Evolutionary conservation across 2,797 vertebrate species (phyloP).

Genomic region (Pseudomugil tenellus): DNA sequence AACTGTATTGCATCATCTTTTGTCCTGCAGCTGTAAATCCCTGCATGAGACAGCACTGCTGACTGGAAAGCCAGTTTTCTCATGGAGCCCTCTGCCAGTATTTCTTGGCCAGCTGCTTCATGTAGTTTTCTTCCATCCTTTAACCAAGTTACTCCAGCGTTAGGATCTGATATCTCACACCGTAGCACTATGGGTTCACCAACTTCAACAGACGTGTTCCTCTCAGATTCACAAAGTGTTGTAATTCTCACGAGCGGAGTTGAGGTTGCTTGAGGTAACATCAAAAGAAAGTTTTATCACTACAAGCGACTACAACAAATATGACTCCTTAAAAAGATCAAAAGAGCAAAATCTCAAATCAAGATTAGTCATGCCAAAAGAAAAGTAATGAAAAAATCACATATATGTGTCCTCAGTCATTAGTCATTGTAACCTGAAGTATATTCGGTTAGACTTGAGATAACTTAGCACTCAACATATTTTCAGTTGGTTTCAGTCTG

Average conservation of each 20-base stretch:
- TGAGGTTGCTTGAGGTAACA: constrained; percentile 81
- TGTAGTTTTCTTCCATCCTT: constrained; percentile 80
- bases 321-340: constrained; percentile 39
- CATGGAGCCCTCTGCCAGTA: constrained; percentile 75
- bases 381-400: constrained; percentile 53
- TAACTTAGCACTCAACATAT: constrained; percentile 58
- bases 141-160: constrained; percentile 79
- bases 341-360: constrained; percentile 55
- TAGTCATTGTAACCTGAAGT: constrained; percentile 59
- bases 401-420: constrained; percentile 49
- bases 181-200: constrained; percentile 70
- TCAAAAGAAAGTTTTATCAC: constrained; percentile 79
- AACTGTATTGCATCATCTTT: constrained; percentile 75
- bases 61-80: constrained; percentile 78
- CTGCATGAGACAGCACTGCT: constrained; percentile 72
- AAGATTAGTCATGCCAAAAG: constrained; percentile 72
- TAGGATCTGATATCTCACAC: constrained; percentile 77
- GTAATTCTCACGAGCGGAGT: constrained; percentile 79
- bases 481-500: constrained; percentile 25
- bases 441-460: constrained; percentile 65
- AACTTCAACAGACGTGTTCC: constrained; percentile 73
- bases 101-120: constrained; percentile 66
- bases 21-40: constrained; percentile 77
- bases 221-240: constrained; percentile 74
- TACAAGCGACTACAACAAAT: constrained; percentile 59